Evolutionary conservation across 2,113 vertebrate genomes (phyloP).

Genomic region (Dinomys branickii): DNA sequence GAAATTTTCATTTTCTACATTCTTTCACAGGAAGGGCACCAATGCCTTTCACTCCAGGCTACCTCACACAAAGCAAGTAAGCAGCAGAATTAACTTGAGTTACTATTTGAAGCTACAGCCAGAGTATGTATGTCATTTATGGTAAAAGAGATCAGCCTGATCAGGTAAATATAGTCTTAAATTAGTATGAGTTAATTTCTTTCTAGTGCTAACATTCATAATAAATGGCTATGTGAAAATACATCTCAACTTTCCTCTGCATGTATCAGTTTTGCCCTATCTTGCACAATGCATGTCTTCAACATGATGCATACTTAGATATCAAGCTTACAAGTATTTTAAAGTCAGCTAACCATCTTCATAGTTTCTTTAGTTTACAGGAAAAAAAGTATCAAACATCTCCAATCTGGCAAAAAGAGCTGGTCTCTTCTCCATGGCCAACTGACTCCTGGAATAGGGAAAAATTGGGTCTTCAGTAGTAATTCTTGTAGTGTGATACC

Average conservation of each 20-base stretch:
- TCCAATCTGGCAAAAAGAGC: conserved; percentile 35
- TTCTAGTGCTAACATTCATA: conserved; percentile 18
- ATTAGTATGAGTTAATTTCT: conserved; percentile 12
- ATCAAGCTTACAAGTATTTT: conserved; percentile 28
- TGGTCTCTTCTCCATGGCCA: background rate
- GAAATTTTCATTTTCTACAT: conserved; percentile 35
- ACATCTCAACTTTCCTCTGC: background rate
- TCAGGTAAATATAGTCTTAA: conserved; percentile 27
- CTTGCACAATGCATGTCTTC: conserved; percentile 13
- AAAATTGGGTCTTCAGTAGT: conserved; percentile 12
- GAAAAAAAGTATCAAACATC: conserved; percentile 1
- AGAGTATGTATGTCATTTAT: conserved; percentile 43
- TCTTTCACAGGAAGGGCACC: background rate
- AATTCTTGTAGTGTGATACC: background rate
- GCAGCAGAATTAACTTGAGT: conserved; percentile 5
- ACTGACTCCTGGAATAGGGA: background rate
- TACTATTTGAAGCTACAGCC: conserved; percentile 33
- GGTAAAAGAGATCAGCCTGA: background rate
- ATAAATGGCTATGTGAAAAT: conserved; percentile 49
- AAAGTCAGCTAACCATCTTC: conserved; percentile 6
- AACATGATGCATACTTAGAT: background rate
- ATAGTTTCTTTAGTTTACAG: background rate
- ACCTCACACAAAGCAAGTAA: background rate
- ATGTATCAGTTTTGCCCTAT: background rate
- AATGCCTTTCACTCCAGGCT: background rate